Evolutionary conservation across 1,140 invertebrate genomes (phyloP).

Genomic region (Drosophila mauritiana): DNA sequence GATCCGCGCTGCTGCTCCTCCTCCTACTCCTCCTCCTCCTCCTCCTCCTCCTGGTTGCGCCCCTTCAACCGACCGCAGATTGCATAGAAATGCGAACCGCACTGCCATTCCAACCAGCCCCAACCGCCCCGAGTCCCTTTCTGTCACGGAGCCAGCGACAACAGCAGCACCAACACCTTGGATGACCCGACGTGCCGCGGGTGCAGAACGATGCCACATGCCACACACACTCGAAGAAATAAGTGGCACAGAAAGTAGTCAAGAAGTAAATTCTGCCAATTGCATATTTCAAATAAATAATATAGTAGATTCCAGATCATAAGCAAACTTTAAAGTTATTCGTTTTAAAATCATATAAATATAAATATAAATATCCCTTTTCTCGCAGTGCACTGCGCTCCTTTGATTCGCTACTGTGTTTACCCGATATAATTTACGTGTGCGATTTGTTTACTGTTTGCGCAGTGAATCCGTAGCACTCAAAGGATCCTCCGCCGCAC

Average conservation of each 20-base stretch:
- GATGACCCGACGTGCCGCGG: slow-evolving; percentile 30
- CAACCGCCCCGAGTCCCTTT: background rate
- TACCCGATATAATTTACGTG: slow-evolving; percentile 42
- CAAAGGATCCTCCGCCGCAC: slow-evolving; percentile 8
- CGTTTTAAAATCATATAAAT: too few relatives aligned
- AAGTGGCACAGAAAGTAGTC: too few relatives aligned
- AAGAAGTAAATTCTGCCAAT: background rate
- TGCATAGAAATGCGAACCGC: slow-evolving; percentile 37
- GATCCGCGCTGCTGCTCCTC: background rate
- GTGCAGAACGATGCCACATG: slow-evolving; percentile 23
- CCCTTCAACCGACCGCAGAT: slow-evolving; percentile 6
- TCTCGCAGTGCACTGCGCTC: background rate
- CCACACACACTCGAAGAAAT: background rate
- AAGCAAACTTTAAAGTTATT: too few relatives aligned
- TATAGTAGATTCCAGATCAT: too few relatives aligned
- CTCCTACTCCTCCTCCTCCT: background rate
- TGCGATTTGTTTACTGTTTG: slow-evolving; percentile 39
- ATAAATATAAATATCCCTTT: background rate
- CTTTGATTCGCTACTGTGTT: slow-evolving; percentile 32
- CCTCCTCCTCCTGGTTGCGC: too few relatives aligned
- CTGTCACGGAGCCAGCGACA: slow-evolving; percentile 17
- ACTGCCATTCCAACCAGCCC: background rate
- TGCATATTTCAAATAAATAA: background rate
- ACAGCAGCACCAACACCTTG: slow-evolving; percentile 33
- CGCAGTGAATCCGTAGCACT: slow-evolving; percentile 10